Evolutionary conservation across 2,888 invertebrate species (phyloP), one percentile per base, ranked within the genome.

Genomic region (Entomobrya proxima): DNA sequence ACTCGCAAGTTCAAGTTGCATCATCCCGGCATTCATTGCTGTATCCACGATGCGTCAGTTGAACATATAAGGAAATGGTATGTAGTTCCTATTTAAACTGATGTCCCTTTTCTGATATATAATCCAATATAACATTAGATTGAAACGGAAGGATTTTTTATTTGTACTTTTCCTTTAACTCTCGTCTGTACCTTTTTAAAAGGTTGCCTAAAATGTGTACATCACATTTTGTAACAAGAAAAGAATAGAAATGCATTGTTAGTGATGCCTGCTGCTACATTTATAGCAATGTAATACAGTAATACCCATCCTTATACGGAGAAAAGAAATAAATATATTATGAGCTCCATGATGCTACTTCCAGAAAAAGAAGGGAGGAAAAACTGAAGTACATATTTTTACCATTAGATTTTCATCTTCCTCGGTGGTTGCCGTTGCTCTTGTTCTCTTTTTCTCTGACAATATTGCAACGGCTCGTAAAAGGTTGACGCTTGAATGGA

Each of bases 401-500:
- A 47, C 78, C 78, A 78, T 78, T 78, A 78, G 64, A 47, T 50
- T 76, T 78, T 78, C 50, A 44, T 69, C 40, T 69, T 69, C 40
- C 13, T 44, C 24, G 24, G 37, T 37, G 37, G 40, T 24, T 37
- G 67, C 40, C 21, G 21, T 44, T 44, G 61, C 21, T 27, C 44
- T 61, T 47, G 35, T 75, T 55, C 2, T 67, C 11, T 35, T 35
- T 21, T 77, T 44, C 44, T 30, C 78, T 64, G 64, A 78, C 78
- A 78, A 47, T 40, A 78, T 74, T 52, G 52, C 50, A 47, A 50
- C 50, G 64, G 78, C 30, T 78, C 64, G 78, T 64, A 64, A 78
- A 78, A 77, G 58, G 24, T 35, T 74, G 50, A 78, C 78, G 78
- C 78, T 78, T 78, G 78, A 35, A 78, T 78, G 35, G 30, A 32